Evolutionary conservation across 1,140 invertebrate genomes (phyloP).

Genomic region (Lineus longissimus): DNA sequence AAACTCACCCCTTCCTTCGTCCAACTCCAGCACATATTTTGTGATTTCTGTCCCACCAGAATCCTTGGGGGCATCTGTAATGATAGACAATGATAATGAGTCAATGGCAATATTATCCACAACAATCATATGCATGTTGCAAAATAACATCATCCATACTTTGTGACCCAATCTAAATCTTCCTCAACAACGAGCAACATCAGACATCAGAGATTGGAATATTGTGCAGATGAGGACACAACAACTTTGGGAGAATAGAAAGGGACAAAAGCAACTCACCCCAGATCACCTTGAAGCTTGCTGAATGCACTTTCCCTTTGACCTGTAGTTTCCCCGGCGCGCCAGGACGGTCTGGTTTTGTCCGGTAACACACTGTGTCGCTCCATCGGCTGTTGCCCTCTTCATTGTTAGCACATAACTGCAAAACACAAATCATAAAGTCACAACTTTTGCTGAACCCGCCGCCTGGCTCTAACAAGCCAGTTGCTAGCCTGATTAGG

Average conservation of each 20-base stretch:
- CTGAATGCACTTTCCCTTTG: slow-evolving; percentile 75
- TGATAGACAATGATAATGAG: slow-evolving; percentile 11
- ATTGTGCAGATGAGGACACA: no score
- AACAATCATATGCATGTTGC: not conserved
- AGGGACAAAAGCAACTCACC: slow-evolving; percentile 34
- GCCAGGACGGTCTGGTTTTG: slow-evolving; percentile 69
- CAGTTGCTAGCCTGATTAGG: no score
- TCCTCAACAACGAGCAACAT: no score
- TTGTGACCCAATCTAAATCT: no score
- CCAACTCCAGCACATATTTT: slow-evolving; percentile 67
- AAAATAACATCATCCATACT: no score
- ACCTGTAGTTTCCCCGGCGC: slow-evolving; percentile 70
- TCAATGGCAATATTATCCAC: not conserved
- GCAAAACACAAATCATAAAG: slow-evolving; percentile 32
- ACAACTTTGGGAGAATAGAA: no score
- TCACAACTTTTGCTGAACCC: no score
- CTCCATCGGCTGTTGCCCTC: slow-evolving; percentile 79
- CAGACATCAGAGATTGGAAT: no score
- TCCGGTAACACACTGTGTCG: slow-evolving; percentile 69
- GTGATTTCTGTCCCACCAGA: slow-evolving; percentile 72
- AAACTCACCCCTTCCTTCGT: slow-evolving; percentile 55
- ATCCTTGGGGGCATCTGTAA: slow-evolving; percentile 68
- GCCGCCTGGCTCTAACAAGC: no score
- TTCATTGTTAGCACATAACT: slow-evolving; percentile 73
- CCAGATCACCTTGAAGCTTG: slow-evolving; percentile 72